These are phyloP conservation scores for Drosophila sordidula DNA, from an alignment of 2,888 invertebrate species.

Conservation along the genomic window DNA sequence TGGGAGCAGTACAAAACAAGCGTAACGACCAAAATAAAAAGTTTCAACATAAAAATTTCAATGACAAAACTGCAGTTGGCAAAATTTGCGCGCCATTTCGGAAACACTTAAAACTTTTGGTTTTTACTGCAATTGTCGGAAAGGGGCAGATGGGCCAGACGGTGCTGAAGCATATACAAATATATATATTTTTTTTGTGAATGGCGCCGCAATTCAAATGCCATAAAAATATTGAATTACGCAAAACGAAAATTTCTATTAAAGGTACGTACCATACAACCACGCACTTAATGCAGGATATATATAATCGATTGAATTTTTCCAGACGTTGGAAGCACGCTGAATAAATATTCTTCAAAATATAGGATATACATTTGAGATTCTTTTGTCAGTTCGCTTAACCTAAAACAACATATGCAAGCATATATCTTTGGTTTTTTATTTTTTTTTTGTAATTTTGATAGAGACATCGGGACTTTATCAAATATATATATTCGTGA, in stretches of 20 bases:
- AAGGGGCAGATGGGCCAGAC: background rate
- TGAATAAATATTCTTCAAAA: too few species aligned
- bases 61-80: slow-evolving; percentile 66
- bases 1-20: slow-evolving; percentile 37
- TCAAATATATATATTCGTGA: too few species aligned
- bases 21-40: slow-evolving; percentile 53
- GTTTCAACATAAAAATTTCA: slow-evolving; percentile 58
- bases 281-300: background rate
- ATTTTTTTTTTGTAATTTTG: too few species aligned
- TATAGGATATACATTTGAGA: too few species aligned
- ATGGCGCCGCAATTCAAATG: slow-evolving; percentile 40
- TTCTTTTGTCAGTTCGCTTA: too few species aligned
- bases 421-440: too few species aligned
- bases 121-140: slow-evolving; percentile 39
- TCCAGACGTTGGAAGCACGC: background rate
- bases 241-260: slow-evolving; percentile 5
- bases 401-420: too few species aligned
- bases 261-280: background rate
- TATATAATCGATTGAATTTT: background rate
- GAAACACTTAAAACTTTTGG: slow-evolving; percentile 64
- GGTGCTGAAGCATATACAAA: background rate
- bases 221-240: slow-evolving; percentile 31
- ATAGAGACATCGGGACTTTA: too few species aligned
- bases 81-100: slow-evolving; percentile 63
- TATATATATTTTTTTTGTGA: slow-evolving; percentile 15